phyloP scores from a whole-genome alignment of 2,888 invertebrate species.

The Leptopilina myrica region DNA sequence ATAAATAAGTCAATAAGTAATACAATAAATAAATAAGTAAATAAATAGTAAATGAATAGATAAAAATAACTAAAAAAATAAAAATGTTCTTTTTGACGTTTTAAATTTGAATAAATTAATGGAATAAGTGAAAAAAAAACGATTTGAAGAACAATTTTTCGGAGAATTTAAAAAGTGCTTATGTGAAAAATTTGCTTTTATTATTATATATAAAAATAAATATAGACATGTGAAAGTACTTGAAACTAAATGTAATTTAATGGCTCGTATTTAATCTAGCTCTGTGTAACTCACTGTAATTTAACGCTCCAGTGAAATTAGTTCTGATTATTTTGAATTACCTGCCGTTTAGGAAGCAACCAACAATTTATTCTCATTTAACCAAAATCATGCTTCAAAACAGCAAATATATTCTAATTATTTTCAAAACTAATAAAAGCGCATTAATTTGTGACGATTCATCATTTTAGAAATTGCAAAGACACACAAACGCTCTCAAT shows the following conservation, averaged over 20 bases:
- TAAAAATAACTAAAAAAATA: too few species aligned
- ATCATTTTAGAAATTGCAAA: neutral
- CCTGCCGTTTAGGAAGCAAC: neutral
- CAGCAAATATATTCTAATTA: conserved; percentile 2
- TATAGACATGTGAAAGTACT: neutral
- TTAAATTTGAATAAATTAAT: too few species aligned
- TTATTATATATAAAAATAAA: too few species aligned
- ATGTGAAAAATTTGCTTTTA: too few species aligned
- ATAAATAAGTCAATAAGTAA: too few species aligned
- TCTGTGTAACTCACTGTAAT: conserved; percentile 16
- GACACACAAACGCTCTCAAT: too few species aligned
- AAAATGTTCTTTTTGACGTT: too few species aligned
- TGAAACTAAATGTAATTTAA: neutral
- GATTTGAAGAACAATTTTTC: too few species aligned
- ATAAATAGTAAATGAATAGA: too few species aligned
- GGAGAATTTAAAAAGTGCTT: too few species aligned
- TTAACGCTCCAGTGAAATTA: neutral
- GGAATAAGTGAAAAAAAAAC: too few species aligned
- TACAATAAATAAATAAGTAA: too few species aligned
- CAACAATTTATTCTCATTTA: neutral
- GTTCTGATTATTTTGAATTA: neutral
- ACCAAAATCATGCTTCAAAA: neutral
- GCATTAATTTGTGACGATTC: neutral
- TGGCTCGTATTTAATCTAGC: conserved; percentile 26
- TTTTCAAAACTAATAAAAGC: conserved; percentile 2